phyloP scores from a whole-genome alignment of 2,113 vertebrate species.

The Apteryx mantelli region DNA sequence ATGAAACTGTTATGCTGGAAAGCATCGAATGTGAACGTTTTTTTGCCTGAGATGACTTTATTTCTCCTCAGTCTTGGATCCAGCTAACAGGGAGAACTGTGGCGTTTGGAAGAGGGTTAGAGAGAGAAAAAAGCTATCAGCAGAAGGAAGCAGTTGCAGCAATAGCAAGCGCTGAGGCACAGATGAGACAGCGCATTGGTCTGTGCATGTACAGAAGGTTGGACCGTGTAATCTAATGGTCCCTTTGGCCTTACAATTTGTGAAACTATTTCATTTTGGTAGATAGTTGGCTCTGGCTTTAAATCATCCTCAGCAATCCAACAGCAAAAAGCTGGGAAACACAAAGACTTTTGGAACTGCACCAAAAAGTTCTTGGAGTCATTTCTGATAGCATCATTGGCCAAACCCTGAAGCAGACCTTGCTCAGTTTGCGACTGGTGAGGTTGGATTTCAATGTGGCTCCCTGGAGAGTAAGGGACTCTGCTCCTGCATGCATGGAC shows the following conservation, averaged over 20 bases:
- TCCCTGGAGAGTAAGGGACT: not conserved
- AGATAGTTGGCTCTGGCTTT: constrained; percentile 51
- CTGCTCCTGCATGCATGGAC: not conserved
- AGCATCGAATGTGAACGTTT: not conserved
- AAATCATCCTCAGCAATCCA: constrained; percentile 54
- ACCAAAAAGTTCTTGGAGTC: constrained; percentile 40
- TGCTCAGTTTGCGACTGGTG: accelerated
- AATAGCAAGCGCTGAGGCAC: not conserved
- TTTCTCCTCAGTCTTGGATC: not conserved
- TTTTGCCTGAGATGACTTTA: not conserved
- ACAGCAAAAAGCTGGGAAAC: constrained; percentile 50
- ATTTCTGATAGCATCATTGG: not conserved
- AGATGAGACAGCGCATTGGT: constrained; percentile 32
- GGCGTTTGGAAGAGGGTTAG: not conserved
- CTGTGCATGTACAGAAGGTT: constrained; percentile 9
- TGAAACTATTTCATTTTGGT: constrained; percentile 46
- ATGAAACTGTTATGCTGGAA: not conserved
- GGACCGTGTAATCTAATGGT: constrained; percentile 20
- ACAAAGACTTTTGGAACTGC: not conserved
- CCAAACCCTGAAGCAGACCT: not conserved
- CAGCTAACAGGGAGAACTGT: not conserved
- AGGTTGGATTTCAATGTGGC: not conserved
- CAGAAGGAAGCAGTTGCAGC: constrained; percentile 16
- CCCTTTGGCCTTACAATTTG: constrained; percentile 46
- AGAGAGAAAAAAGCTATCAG: not conserved